phyloP scores from a whole-genome alignment of 2,113 vertebrate species.

The Athene cunicularia region DNA sequence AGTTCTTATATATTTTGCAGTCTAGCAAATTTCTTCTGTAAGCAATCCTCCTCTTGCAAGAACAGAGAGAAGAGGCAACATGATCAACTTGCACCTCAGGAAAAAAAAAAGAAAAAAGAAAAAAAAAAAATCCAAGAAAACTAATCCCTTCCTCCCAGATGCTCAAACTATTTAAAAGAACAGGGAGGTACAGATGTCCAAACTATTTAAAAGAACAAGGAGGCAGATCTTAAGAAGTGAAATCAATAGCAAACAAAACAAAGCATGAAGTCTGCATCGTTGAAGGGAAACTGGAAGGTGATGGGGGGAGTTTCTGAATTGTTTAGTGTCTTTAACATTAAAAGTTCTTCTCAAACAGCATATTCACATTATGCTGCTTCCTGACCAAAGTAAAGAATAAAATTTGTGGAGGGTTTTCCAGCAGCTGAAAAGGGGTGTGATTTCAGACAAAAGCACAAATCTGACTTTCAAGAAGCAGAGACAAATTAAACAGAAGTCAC shows the following conservation, averaged over 20 bases:
- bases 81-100: background rate
- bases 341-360: background rate
- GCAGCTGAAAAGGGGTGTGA: background rate
- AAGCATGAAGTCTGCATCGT: background rate
- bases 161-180: background rate
- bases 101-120: background rate
- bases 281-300: background rate
- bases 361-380: background rate
- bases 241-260: background rate
- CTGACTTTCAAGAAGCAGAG: background rate
- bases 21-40: background rate
- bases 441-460: background rate
- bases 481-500: background rate
- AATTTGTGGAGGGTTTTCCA: background rate
- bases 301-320: background rate
- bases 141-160: background rate
- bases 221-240: background rate
- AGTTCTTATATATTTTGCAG: background rate
- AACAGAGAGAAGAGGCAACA: background rate
- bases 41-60: background rate
- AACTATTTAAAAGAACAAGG: background rate
- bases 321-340: background rate
- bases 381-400: background rate
- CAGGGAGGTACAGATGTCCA: background rate
- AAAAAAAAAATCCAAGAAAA: background rate